Base-by-base conservation (phyloP, 2,888 invertebrate species). In the Dolichomitus sp. region DNA sequence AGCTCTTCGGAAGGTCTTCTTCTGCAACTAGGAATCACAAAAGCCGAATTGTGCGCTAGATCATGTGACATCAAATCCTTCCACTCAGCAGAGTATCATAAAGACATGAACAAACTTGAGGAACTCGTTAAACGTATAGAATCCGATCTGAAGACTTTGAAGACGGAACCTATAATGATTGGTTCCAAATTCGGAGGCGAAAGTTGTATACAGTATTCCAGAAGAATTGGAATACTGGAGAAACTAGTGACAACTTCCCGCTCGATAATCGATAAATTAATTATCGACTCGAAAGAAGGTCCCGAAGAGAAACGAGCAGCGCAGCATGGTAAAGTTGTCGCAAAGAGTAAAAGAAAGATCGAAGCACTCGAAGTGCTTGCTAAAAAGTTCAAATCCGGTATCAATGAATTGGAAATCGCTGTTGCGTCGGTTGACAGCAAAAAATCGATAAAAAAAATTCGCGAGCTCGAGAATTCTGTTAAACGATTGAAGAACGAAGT, bases 361-460 rank as follows among this genome's bases (percentile, higher is more conserved):
- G 78, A 42, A n/a, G 66, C 33, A 0, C 69, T 84, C 23, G 70
- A 45, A 14, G 40, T 11, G 23, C 69, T 85, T 54, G 81, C 85
- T 5, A 84, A 82, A 57, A 84, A 81, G 37, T 37, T 88, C n/a
- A 87, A 84, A 27, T 40, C 50, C 45, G 84, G 80, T 52, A 84
- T 88, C 9, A 85, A 86, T 54, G 85, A 87, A 45, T 78, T 89
- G 66, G 88, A 88, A 54, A 66, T 69, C 19, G 76, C 83, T 30
- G 85, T 87, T 9, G 61, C 66, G 0, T 76, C 83, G 1, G 70
- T 66, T n/a, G 86, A 89, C 54, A 65, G 77, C 17, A 42, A 69
- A 23, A 81, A 68, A 54, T 65, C 77, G 59, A 66, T 83, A 19
- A 80, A 80, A 48, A 86, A 84, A 69, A 85, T 87, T 70, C 82